phyloP scores from a whole-genome alignment of 2,113 vertebrate species.

The Albula glossodonta region DNA sequence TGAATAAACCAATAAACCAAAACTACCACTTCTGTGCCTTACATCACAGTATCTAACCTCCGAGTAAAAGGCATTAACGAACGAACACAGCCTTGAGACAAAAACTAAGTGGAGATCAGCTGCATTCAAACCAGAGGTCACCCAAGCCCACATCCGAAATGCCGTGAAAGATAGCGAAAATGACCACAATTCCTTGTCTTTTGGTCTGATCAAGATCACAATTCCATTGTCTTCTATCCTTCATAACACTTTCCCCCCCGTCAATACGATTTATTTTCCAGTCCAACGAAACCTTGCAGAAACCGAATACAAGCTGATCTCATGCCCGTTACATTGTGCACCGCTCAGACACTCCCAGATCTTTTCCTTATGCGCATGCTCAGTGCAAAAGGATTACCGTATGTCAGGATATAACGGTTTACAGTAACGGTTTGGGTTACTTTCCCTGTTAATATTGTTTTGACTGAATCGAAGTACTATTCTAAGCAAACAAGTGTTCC shows the following conservation, averaged over 20 bases:
- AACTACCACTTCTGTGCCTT: not conserved
- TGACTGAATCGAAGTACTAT: not conserved
- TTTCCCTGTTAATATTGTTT: not conserved
- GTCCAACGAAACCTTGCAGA: conserved; percentile 48
- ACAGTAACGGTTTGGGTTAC: not conserved
- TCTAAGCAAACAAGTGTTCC: not conserved
- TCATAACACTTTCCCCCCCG: conserved; percentile 14
- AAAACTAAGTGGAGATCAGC: conserved; percentile 32
- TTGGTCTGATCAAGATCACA: not conserved
- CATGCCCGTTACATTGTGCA: conserved; percentile 41
- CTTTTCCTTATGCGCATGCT: conserved; percentile 61
- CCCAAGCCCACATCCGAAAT: conserved; percentile 39
- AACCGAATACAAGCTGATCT: conserved; percentile 33
- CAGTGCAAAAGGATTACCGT: conserved; percentile 8
- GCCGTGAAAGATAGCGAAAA: conserved; percentile 14
- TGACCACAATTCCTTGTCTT: conserved; percentile 14
- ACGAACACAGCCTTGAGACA: conserved; percentile 4
- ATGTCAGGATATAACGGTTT: not conserved
- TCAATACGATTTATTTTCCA: conserved; percentile 51
- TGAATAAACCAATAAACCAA: not conserved
- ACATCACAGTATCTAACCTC: not conserved
- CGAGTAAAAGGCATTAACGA: not conserved
- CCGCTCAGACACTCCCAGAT: conserved; percentile 68
- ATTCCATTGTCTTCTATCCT: conserved; percentile 18
- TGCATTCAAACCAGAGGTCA: conserved; percentile 59